A percentile compares a stretch with the other conserved stretches of the same genome.
Evolutionary conservation across 2,797 vertebrate genomes (phyloP).

Genomic region (Ciconia nigra): DNA sequence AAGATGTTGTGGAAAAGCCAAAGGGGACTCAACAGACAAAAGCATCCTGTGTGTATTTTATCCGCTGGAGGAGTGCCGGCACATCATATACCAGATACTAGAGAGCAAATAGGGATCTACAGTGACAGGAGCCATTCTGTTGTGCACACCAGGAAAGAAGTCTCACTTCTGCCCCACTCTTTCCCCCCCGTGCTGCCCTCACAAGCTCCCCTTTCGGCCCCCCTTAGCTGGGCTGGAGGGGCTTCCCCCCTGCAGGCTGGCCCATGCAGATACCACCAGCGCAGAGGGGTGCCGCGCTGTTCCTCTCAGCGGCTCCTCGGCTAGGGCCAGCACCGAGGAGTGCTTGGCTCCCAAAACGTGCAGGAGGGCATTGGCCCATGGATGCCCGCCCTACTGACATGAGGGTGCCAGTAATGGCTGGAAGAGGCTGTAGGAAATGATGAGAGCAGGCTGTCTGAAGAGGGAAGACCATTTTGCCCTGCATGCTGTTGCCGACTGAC

Average conservation of each 20-base stretch:
- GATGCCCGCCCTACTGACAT: neutral
- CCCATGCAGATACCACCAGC: neutral
- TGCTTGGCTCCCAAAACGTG: neutral
- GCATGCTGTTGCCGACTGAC: neutral
- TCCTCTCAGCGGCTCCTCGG: fast-evolving
- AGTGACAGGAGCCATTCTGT: neutral
- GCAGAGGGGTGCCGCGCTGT: neutral
- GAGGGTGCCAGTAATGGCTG: neutral
- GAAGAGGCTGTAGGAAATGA: neutral
- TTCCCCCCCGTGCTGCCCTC: neutral
- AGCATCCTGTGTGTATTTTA: neutral
- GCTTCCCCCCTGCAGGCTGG: fast-evolving
- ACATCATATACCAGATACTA: neutral
- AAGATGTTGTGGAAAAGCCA: neutral
- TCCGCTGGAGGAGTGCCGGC: neutral
- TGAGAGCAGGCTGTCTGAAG: neutral
- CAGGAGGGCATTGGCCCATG: neutral
- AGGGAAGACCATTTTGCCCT: neutral
- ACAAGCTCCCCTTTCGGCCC: neutral
- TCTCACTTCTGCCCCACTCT: neutral
- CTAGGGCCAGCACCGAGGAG: neutral
- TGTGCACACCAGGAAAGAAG: neutral
- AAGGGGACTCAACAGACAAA: neutral
- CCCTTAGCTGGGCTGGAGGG: neutral
- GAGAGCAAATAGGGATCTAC: neutral